A percentile compares a stretch with the other conserved stretches of the same genome.
Evolutionary conservation across 1,140 invertebrate genomes (phyloP).

Genomic region (Drosophila parabipectinata): DNA sequence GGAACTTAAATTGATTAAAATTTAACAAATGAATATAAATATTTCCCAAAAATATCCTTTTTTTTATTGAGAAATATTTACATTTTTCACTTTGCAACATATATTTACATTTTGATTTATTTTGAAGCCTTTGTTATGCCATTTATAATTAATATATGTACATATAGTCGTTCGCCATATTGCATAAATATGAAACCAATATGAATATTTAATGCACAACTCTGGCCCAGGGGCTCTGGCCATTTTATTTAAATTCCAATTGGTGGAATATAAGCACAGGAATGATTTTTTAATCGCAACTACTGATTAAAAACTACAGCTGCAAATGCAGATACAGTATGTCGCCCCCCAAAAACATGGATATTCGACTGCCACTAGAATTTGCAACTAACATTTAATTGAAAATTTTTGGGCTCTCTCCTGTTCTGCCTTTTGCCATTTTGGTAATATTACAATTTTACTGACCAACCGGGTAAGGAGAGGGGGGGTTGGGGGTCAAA

Average conservation of each 20-base stretch:
- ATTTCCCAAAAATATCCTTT: background rate
- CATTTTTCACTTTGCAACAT: background rate
- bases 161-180: background rate
- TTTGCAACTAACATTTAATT: slow-evolving; percentile 42
- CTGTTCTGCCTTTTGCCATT: background rate
- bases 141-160: background rate
- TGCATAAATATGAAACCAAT: background rate
- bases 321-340: slow-evolving; percentile 2
- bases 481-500: too few relatives aligned
- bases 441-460: background rate
- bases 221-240: background rate
- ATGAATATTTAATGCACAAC: background rate
- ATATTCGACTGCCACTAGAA: background rate
- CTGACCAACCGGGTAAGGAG: background rate
- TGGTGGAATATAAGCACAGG: background rate
- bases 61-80: background rate
- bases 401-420: slow-evolving; percentile 25
- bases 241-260: slow-evolving; percentile 2
- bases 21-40: background rate
- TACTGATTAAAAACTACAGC: background rate
- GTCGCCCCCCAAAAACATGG: background rate
- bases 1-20: too few relatives aligned
- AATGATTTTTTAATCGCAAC: background rate
- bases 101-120: background rate
- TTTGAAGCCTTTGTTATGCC: too few relatives aligned